Percentiles rank a stretch among this genome's conserved stretches.
These are phyloP conservation scores for Sander vitreus DNA, from an alignment of 2,113 vertebrate genomes.

Conservation along the genomic window DNA sequence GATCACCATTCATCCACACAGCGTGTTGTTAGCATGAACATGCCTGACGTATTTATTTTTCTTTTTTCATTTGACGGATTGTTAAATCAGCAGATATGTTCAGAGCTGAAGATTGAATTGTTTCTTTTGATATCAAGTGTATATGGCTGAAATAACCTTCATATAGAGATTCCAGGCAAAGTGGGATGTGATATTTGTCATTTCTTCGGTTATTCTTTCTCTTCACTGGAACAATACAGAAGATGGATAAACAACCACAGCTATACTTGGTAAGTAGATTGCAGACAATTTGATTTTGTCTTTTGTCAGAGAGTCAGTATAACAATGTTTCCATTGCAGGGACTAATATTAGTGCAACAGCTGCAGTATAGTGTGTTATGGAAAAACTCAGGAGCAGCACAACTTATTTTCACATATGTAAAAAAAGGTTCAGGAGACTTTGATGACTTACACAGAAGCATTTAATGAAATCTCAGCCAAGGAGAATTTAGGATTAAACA, in stretches of 20 bases:
- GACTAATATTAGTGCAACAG: constrained; percentile 19
- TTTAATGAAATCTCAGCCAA: no score
- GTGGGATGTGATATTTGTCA: constrained; percentile 23
- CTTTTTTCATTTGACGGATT: constrained; percentile 35
- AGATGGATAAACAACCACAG: constrained; percentile 15
- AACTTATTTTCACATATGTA: no score
- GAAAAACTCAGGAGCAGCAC: no score
- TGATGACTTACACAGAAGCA: no score
- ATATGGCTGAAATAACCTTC: constrained; percentile 15
- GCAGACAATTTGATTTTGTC: constrained; percentile 16
- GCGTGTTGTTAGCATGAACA: constrained; percentile 47
- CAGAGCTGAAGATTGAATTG: constrained; percentile 11
- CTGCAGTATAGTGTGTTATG: not conserved
- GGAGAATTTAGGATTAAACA: no score
- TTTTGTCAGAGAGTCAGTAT: constrained; percentile 13
- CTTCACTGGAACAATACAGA: constrained; percentile 9
- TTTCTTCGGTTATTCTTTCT: constrained; percentile 1
- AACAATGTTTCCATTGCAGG: constrained; percentile 11
- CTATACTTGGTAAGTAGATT: constrained; percentile 6
- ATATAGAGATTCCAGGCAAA: constrained; percentile 2
- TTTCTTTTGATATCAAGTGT: constrained; percentile 24
- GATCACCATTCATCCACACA: constrained; percentile 49
- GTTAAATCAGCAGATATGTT: constrained; percentile 32
- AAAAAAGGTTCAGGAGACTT: no score
- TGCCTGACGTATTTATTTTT: constrained; percentile 23